Base-by-base conservation (phyloP, 1,140 invertebrate genomes). In the Orius insidiosus region DNA sequence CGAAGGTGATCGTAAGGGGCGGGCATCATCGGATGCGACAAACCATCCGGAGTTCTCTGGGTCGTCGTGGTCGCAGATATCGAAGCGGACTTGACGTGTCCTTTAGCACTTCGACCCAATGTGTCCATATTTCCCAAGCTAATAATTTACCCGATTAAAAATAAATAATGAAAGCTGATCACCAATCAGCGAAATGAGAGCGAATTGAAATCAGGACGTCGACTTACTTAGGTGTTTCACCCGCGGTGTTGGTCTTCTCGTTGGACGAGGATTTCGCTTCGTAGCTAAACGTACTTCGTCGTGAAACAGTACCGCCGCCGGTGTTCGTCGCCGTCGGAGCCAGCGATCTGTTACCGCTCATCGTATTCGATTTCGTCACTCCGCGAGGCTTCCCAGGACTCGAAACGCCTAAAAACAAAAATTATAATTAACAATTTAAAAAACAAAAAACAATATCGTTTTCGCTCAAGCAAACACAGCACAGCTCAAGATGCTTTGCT, bases 51-150 rank as follows among this genome's bases (percentile, higher is more conserved):
- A 61, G 55, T 66, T 60, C 56, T 59, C 58, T 56, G 62, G 55
- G 54, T 59, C 55, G 56, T 58, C 60, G 58, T 64, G 58, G 62
- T 49, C 53, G 57, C 81, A 53, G 82, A 85, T 63, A 92, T 85
- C 59, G 86, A 92, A 49, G 87, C 87, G 61, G 86, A 90, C 71
- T 95, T 94, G 60, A 87, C 83, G 72, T 93, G 88, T 56, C 80
- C 80, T 71, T 86, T 79, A 5, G 47, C 19, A 5, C 47, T 35
- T 36, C 44, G 43, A 16, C 19, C 51, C 18, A 42, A 32, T 30
- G 45, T 37, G 42, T 34, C 44, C 24, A 34, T 33, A 38, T 39
- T 32, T 44, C 45, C 49, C 36, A 47, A 31, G 45, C 49, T 41
- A 46, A 14, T 31, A 15, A 34, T 34, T 45, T 34, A 31, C 43